Evolutionary conservation across 2,888 invertebrate species (phyloP), one percentile per base, ranked within the genome.

Genomic region (Octonoba sinensis): DNA sequence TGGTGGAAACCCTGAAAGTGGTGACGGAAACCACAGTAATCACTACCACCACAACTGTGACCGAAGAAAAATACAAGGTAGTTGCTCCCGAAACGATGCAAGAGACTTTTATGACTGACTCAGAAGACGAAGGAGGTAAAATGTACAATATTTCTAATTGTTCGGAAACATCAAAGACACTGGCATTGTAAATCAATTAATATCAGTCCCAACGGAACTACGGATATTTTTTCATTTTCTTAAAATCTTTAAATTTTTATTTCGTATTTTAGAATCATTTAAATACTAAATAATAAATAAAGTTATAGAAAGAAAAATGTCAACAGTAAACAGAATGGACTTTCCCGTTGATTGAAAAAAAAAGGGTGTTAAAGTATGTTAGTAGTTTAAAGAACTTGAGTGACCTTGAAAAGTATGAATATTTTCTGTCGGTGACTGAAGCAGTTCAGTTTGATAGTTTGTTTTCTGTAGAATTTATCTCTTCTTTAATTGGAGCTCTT

Each of bases 21-120:
- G 97, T 99, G 1, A 99, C 99, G 0, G 95, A 96, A 87, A 93
- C 94, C 8, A 92, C 93, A 0, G 92, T 92, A 24, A 91, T 93
- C n/a, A 92, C 93, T 16, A 91, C 92, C 15, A 92, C 93, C 0
- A 91, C 90, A n/a, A 87, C 88, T 0, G 92, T 93, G 15, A 91
- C 93, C 0, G 98, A 97, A 87, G 99, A 99, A 88, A 97, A 98
- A 88, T 99, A 99, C 91, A 94, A 95, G 87, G 97, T 99, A 24
- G 96, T 98, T 84, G 96, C 98, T 3, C 99, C 99, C 0, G 99
- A 99, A 90, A 96, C 96, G 13, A 99, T 99, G 99, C 95, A 99
- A 87, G 99, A 99, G 89, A 96, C 97, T 0, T 96, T 99, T 89
- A 96, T 99, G 94, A 97, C 97, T 0, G 99, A 99, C 89, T 98